Evolutionary conservation across 2,888 invertebrate species (phyloP).

Genomic region (Volucella inanis): DNA sequence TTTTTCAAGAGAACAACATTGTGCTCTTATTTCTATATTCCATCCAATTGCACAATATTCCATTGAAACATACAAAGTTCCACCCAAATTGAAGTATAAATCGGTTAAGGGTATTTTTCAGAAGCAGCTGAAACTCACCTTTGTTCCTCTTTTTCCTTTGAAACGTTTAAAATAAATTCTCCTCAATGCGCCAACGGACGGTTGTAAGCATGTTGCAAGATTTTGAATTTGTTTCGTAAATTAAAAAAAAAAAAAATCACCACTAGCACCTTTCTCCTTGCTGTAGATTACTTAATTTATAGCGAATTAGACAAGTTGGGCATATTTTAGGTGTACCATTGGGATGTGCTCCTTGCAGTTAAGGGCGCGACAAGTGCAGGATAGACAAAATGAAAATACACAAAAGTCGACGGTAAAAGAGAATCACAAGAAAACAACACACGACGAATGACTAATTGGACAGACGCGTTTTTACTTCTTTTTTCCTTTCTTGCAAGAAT

Average conservation of each 20-base stretch:
- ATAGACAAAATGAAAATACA: conserved; percentile 1
- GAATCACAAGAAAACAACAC: conserved; percentile 36
- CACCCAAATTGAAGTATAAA: conserved; percentile 1
- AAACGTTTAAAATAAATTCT: conserved; percentile 34
- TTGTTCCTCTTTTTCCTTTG: conserved; percentile 16
- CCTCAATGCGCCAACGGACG: conserved; percentile 54
- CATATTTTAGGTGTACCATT: conserved; percentile 42
- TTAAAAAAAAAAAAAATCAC: conserved; percentile 22
- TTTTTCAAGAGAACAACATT: conserved; percentile 24
- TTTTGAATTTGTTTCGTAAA: conserved; percentile 48
- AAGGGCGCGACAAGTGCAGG: conserved; percentile 68
- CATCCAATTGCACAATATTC: conserved; percentile 12
- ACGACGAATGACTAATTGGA: conserved; percentile 56
- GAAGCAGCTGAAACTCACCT: conserved; percentile 36
- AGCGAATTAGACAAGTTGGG: conserved; percentile 44
- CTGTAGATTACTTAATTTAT: conserved; percentile 43
- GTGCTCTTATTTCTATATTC: conserved; percentile 2
- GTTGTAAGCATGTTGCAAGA: conserved; percentile 58
- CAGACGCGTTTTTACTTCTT: conserved; percentile 44
- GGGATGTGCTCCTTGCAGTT: conserved; percentile 42
- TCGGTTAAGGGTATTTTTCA: not conserved
- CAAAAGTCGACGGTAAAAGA: conserved; percentile 12
- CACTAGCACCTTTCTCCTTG: conserved; percentile 19
- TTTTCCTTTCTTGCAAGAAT: conserved; percentile 23
- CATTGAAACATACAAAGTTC: conserved; percentile 2